Evolutionary conservation across 1,140 invertebrate species (phyloP).

Genomic region (Meloidogyne floridensis): DNA sequence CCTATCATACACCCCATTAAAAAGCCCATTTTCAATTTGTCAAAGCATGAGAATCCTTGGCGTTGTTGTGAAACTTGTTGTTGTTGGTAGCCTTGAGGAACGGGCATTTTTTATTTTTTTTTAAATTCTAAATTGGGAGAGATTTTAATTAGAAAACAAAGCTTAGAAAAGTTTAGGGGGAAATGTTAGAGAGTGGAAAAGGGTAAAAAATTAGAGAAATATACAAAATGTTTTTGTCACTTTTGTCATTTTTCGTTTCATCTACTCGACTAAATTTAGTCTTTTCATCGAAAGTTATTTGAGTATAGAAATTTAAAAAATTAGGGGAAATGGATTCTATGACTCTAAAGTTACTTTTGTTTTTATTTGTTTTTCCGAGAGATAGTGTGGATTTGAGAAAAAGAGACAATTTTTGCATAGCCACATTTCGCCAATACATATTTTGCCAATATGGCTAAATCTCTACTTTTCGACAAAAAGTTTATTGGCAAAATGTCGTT

Average conservation of each 20-base stretch:
- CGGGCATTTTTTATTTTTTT: constrained; percentile 34
- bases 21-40: constrained; percentile 57
- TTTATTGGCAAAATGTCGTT: no score
- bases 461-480: no score
- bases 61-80: constrained; percentile 25
- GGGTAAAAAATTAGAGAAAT: no score
- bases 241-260: no score
- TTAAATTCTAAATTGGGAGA: no score
- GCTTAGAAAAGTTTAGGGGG: no score
- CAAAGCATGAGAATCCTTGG: constrained; percentile 51
- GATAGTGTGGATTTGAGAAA: not conserved
- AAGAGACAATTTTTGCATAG: not conserved
- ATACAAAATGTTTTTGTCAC: no score
- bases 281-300: not conserved
- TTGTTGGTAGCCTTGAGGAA: constrained; percentile 53
- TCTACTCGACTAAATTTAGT: not conserved
- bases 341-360: not conserved
- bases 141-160: not conserved
- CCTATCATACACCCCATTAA: constrained; percentile 54
- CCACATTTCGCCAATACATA: no score
- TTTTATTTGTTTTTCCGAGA: not conserved
- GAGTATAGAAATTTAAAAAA: not conserved
- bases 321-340: not conserved
- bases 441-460: no score
- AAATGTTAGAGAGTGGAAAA: not conserved